Percentiles rank a stretch among this genome's conserved stretches.
These are phyloP conservation scores for Coendou prehensilis DNA, from an alignment of 2,797 vertebrate genomes.

Conservation along the genomic window DNA sequence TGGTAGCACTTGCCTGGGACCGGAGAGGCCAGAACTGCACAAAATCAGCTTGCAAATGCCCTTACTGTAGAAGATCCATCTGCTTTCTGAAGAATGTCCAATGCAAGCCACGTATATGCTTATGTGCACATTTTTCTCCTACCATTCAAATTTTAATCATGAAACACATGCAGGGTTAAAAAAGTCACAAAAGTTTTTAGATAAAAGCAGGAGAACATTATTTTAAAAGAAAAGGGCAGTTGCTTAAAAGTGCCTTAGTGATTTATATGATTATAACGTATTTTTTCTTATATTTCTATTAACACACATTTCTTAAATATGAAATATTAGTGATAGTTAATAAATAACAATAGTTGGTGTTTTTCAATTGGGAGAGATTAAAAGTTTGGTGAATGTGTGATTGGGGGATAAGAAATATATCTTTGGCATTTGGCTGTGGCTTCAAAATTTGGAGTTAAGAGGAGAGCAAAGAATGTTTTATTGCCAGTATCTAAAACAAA, in stretches of 20 bases:
- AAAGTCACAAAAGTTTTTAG: slow-evolving; percentile 33
- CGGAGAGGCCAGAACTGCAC: not conserved
- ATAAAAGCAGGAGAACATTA: not conserved
- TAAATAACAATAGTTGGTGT: not conserved
- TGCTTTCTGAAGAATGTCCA: not conserved
- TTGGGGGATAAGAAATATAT: not conserved
- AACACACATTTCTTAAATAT: slow-evolving; percentile 27
- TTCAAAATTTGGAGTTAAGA: slow-evolving; percentile 78
- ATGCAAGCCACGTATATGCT: not conserved
- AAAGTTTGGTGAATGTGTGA: not conserved
- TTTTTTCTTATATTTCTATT: slow-evolving; percentile 48
- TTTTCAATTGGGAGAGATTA: slow-evolving; percentile 40
- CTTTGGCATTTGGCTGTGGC: slow-evolving; percentile 73
- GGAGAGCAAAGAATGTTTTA: slow-evolving; percentile 87
- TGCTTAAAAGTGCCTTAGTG: not conserved
- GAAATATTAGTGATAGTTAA: slow-evolving; percentile 26
- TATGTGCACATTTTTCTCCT: not conserved
- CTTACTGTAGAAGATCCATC: not conserved
- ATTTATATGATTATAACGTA: not conserved
- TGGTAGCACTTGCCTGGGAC: too few relatives aligned
- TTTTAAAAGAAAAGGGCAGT: slow-evolving; percentile 27
- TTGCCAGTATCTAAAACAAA: slow-evolving; percentile 88
- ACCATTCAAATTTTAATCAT: slow-evolving; percentile 32
- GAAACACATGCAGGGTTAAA: not conserved
- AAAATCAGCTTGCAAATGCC: not conserved